phyloP scores from a whole-genome alignment of 1,140 invertebrate species.

The Drosophila pandora region DNA sequence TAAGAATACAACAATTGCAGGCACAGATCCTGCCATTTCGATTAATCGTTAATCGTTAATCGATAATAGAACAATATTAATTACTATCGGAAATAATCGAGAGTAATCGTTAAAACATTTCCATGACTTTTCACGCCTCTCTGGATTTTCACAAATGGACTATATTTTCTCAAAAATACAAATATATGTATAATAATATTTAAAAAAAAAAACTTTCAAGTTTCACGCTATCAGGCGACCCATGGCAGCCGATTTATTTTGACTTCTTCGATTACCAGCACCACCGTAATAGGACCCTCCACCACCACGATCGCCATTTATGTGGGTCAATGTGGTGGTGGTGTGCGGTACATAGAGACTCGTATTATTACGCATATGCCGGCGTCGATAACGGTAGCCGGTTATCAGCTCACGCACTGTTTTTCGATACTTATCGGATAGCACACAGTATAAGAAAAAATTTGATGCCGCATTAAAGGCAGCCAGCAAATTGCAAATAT shows the following conservation, averaged over 20 bases:
- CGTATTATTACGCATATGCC: slow-evolving; percentile 67
- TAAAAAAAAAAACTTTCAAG: no score
- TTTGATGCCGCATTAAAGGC: slow-evolving; percentile 90
- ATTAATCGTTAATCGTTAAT: no score
- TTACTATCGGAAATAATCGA: not conserved
- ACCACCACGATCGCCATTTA: slow-evolving; percentile 42
- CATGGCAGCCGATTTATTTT: slow-evolving; percentile 23
- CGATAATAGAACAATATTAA: not conserved
- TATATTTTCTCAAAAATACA: no score
- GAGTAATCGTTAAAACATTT: not conserved
- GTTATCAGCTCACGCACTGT: slow-evolving; percentile 88
- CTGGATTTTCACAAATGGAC: not conserved
- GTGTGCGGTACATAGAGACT: slow-evolving; percentile 70
- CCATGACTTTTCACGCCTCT: slow-evolving; percentile 2
- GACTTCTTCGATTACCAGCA: slow-evolving; percentile 41
- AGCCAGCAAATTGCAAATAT: slow-evolving; percentile 90
- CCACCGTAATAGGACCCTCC: slow-evolving; percentile 14
- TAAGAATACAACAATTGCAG: not conserved
- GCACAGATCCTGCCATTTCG: no score
- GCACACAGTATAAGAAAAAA: slow-evolving; percentile 91
- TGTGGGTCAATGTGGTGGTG: slow-evolving; percentile 62
- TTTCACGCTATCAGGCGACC: slow-evolving; percentile 63
- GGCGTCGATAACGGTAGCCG: slow-evolving; percentile 74
- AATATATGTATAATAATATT: not conserved
- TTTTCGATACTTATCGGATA: slow-evolving; percentile 90